Evolutionary conservation across 30 jellyfish, hydroid and myxozoan genomes (phyloP).

Genomic region (Cassiopea xamachana): DNA sequence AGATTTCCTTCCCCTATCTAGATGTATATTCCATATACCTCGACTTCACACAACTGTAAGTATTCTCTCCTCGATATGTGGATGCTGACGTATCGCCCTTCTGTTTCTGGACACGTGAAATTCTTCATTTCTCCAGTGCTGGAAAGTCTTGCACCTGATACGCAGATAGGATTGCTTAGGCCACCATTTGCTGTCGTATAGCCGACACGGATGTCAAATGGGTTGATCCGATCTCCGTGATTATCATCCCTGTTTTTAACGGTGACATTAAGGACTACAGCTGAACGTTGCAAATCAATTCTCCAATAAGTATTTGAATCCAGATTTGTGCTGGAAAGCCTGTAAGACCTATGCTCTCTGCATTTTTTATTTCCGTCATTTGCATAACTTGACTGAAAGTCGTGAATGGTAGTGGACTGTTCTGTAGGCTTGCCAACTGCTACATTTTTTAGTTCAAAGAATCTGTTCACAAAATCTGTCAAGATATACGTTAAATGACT

Average conservation of each 20-base stretch:
- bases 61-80: neutral
- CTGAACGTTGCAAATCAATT: neutral
- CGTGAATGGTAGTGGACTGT: neutral
- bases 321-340: neutral
- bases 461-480: conserved; percentile 6
- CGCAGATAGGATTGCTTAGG: neutral
- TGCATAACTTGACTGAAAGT: neutral
- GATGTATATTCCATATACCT: neutral
- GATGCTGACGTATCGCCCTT: conserved; percentile 1
- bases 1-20: neutral
- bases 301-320: neutral
- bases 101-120: conserved; percentile 13
- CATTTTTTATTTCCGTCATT: neutral
- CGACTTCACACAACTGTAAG: neutral
- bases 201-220: neutral
- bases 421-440: neutral
- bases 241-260: neutral
- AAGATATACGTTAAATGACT: too few relatives aligned
- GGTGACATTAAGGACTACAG: neutral
- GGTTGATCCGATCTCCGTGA: neutral
- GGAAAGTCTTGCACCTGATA: neutral
- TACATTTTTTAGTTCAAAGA: neutral
- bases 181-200: neutral
- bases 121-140: neutral
- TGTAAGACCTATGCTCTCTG: neutral